These are phyloP conservation scores for Stomorhina lunata DNA, from an alignment of 2,888 invertebrate genomes.

Conservation along the genomic window DNA sequence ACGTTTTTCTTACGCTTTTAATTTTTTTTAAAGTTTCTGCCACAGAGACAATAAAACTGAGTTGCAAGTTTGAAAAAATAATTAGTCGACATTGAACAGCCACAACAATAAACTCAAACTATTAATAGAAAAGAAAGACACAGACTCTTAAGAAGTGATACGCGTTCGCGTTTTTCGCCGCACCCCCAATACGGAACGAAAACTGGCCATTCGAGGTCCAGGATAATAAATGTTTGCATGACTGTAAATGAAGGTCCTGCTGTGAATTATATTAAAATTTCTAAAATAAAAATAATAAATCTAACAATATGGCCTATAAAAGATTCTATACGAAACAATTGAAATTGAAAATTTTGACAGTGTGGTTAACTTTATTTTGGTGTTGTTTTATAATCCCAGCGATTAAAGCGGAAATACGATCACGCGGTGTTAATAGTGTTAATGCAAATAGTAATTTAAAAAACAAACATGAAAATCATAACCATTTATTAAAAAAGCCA, in stretches of 20 bases:
- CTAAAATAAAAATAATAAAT: neutral
- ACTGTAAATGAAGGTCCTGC: conserved; percentile 9
- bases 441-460: conserved; percentile 36
- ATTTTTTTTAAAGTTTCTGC: conserved; percentile 28
- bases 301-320: conserved; percentile 44
- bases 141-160: conserved; percentile 20
- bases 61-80: conserved; percentile 76
- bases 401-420: conserved; percentile 57
- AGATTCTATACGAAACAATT: conserved; percentile 56
- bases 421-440: conserved; percentile 59
- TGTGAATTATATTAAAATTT: neutral
- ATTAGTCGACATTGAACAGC: conserved; percentile 78
- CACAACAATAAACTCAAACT: conserved; percentile 69
- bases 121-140: conserved; percentile 49
- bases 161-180: conserved; percentile 58
- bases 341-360: conserved; percentile 29
- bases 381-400: conserved; percentile 27
- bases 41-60: conserved; percentile 79
- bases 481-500: conserved; percentile 62
- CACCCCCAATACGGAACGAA: neutral
- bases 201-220: conserved; percentile 44
- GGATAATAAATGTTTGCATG: conserved; percentile 53
- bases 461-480: conserved; percentile 58
- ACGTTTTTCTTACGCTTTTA: neutral
- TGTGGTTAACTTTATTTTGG: conserved; percentile 40